phyloP scores from a whole-genome alignment of 2,888 invertebrate genomes.

The Adelognathus sp. region DNA sequence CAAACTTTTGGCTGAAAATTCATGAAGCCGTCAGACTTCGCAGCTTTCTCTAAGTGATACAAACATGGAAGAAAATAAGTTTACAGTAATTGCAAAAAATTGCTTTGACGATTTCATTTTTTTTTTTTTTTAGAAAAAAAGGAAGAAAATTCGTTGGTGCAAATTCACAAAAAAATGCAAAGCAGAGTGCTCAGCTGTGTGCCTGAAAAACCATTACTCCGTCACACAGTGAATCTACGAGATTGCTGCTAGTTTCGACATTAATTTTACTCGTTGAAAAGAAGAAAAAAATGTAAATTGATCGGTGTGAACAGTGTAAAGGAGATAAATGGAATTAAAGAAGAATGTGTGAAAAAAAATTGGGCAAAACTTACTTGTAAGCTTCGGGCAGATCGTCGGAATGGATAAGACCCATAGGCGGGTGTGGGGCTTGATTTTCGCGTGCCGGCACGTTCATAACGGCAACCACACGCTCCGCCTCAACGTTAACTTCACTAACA shows the following conservation, averaged over 20 bases:
- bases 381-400: conserved; percentile 90
- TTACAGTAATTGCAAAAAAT: background rate
- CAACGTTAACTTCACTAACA: conserved; percentile 92
- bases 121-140: no score
- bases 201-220: background rate
- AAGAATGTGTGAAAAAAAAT: conserved; percentile 78
- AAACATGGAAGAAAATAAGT: no score
- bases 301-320: conserved; percentile 32
- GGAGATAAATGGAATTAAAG: conserved; percentile 46
- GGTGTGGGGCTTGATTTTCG: conserved; percentile 87
- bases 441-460: conserved; percentile 92
- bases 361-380: conserved; percentile 88
- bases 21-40: no score
- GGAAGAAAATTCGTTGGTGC: no score
- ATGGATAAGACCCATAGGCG: conserved; percentile 91
- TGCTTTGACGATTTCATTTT: background rate
- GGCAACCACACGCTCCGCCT: conserved; percentile 93
- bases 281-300: conserved; percentile 6
- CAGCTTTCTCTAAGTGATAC: no score
- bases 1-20: no score
- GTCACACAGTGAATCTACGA: background rate
- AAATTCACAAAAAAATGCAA: no score
- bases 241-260: background rate
- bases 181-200: conserved; percentile 44
- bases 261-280: conserved; percentile 33